Evolutionary conservation across 1,140 invertebrate genomes (phyloP).

Genomic region (Harpegnathos saltator): DNA sequence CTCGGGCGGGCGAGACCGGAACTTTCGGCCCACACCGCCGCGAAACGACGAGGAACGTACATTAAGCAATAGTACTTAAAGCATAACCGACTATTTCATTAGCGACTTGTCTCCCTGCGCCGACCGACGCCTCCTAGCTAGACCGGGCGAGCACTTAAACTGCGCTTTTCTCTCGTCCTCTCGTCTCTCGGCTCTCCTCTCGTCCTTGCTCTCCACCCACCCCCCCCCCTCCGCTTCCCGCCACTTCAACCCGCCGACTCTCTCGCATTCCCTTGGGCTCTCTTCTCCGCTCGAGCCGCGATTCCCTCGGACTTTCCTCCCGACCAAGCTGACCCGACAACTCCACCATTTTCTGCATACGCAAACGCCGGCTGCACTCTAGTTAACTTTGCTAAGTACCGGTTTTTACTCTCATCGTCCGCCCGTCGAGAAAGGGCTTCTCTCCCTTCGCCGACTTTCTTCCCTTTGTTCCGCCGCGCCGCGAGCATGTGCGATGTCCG

Average conservation of each 20-base stretch:
- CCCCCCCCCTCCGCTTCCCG: no score
- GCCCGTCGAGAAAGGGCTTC: slow-evolving; percentile 52
- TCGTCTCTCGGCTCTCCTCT: neutral
- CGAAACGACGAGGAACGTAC: slow-evolving; percentile 59
- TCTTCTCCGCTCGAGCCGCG: slow-evolving; percentile 66
- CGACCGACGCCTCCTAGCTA: slow-evolving; percentile 41
- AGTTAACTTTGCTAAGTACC: slow-evolving; percentile 77
- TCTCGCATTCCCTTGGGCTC: slow-evolving; percentile 60
- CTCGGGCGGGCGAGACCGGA: slow-evolving; percentile 41
- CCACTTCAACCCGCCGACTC: no score
- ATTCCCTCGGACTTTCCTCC: slow-evolving; percentile 27
- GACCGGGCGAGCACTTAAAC: slow-evolving; percentile 65
- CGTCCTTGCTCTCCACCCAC: slow-evolving; percentile 22
- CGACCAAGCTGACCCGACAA: slow-evolving; percentile 38
- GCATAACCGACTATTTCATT: slow-evolving; percentile 76
- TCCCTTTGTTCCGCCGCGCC: neutral
- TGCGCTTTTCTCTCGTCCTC: slow-evolving; percentile 57
- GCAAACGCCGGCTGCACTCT: slow-evolving; percentile 78
- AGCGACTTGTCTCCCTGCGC: slow-evolving; percentile 65
- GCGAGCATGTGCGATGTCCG: no score
- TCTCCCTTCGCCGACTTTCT: slow-evolving; percentile 30
- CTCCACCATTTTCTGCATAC: slow-evolving; percentile 76
- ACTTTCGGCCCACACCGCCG: slow-evolving; percentile 41
- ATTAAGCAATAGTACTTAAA: slow-evolving; percentile 69
- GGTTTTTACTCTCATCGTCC: slow-evolving; percentile 74